Evolutionary conservation across 2,888 invertebrate species (phyloP).

Genomic region (Melanostoma scalare): DNA sequence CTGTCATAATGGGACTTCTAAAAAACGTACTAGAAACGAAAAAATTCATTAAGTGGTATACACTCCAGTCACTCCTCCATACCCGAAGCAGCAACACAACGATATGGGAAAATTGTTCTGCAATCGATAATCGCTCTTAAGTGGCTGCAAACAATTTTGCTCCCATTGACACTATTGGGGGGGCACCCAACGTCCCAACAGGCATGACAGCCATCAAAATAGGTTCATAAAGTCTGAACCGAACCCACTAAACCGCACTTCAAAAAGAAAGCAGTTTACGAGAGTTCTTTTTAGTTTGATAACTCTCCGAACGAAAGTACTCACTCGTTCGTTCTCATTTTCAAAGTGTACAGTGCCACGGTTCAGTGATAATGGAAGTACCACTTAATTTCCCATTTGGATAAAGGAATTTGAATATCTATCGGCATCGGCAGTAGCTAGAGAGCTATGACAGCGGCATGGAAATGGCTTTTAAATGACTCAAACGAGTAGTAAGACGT

Average conservation of each 20-base stretch:
- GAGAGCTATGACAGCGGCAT: not conserved
- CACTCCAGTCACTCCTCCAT: slow-evolving; percentile 23
- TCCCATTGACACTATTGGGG: slow-evolving; percentile 59
- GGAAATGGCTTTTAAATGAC: slow-evolving; percentile 69
- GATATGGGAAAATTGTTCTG: slow-evolving; percentile 47
- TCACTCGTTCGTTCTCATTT: slow-evolving; percentile 27
- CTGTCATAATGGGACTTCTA: slow-evolving; percentile 41
- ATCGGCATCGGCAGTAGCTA: slow-evolving; percentile 47
- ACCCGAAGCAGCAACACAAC: slow-evolving; percentile 4
- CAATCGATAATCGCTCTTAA: slow-evolving; percentile 70
- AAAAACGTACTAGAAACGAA: slow-evolving; percentile 40
- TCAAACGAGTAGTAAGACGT: slow-evolving; percentile 65
- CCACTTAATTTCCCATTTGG: slow-evolving; percentile 73
- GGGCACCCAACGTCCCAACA: slow-evolving; percentile 2
- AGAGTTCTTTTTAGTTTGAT: slow-evolving; percentile 38
- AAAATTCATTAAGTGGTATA: slow-evolving; percentile 44
- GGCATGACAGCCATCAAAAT: slow-evolving; percentile 2
- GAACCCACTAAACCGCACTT: slow-evolving; percentile 55
- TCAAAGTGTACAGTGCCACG: slow-evolving; percentile 46
- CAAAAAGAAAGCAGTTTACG: slow-evolving; percentile 52
- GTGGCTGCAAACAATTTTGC: slow-evolving; percentile 67
- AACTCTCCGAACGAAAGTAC: slow-evolving; percentile 27
- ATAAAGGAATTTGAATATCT: slow-evolving; percentile 71
- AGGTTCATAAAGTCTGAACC: not conserved
- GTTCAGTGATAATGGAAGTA: slow-evolving; percentile 72